Evolutionary conservation across 1,140 invertebrate genomes (phyloP).

Genomic region (Andricus grossulariae): DNA sequence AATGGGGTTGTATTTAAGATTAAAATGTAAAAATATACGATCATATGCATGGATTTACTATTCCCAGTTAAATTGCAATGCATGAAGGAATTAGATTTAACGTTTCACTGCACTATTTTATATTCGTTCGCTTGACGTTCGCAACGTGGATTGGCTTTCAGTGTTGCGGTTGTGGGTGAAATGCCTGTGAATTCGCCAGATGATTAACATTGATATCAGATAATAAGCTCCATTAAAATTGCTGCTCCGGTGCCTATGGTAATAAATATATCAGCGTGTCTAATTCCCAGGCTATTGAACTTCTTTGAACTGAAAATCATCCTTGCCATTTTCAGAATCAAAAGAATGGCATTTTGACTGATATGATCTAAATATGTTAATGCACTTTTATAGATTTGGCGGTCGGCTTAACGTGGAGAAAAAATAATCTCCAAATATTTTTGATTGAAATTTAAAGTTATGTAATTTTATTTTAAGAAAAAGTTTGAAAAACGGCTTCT

Average conservation of each 20-base stretch:
- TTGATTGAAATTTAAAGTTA: too few species aligned
- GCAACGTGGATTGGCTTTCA: neutral
- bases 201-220: conserved; percentile 67
- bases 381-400: too few species aligned
- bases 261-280: conserved; percentile 32
- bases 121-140: conserved; percentile 33
- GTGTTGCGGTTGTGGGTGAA: conserved; percentile 35
- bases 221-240: conserved; percentile 66
- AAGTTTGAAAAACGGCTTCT: too few species aligned
- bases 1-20: too few species aligned
- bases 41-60: conserved; percentile 2
- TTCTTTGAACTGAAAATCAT: neutral
- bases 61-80: conserved; percentile 44
- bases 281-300: neutral
- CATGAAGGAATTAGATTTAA: conserved; percentile 53
- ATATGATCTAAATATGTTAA: neutral
- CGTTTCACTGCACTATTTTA: conserved; percentile 53
- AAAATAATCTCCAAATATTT: too few species aligned
- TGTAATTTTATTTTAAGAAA: too few species aligned
- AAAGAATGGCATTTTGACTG: neutral
- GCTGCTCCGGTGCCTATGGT: conserved; percentile 30
- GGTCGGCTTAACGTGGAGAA: too few species aligned
- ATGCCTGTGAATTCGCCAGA: conserved; percentile 65
- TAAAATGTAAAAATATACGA: neutral
- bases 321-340: neutral